Conservation (phyloP, 2,797 vertebrate species). For the Nannoperca obscura region DNA sequence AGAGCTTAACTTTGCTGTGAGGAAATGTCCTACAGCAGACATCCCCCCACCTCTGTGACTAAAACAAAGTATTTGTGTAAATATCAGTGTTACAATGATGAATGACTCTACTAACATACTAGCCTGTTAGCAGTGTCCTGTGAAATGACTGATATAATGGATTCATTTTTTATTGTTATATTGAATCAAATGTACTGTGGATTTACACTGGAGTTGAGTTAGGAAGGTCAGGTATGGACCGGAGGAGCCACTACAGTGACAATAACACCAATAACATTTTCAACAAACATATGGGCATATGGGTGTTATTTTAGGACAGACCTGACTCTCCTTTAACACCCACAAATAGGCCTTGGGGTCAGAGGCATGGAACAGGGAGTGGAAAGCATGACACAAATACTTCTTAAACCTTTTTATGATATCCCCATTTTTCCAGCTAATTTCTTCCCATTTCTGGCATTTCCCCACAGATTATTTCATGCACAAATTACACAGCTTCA, state of each 20-base stretch:
- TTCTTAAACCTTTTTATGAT: neutral
- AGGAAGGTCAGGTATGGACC: neutral
- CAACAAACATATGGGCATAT: constrained; percentile 2
- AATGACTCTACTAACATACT: neutral
- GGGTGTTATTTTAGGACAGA: neutral
- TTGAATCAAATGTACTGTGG: neutral
- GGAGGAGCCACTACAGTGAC: neutral
- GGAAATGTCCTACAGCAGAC: constrained; percentile 16
- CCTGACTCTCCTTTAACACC: neutral
- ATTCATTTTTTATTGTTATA: neutral
- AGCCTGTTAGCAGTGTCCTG: neutral
- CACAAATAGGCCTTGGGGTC: neutral
- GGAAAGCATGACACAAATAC: neutral
- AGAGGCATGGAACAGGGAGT: neutral
- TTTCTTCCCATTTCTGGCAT: neutral
- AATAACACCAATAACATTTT: constrained; percentile 3
- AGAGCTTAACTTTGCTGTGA: neutral
- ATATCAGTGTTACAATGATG: neutral
- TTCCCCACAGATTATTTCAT: neutral
- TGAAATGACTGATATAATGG: neutral
- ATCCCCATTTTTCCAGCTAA: neutral
- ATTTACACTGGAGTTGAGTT: neutral
- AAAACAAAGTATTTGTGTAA: constrained; percentile 42
- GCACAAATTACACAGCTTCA: neutral
- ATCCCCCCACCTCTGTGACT: constrained; percentile 15